A percentile compares a stretch with the other conserved stretches of the same genome.
Conservation (phyloP, 2,888 invertebrate species). For the Desoria tigrina region DNA sequence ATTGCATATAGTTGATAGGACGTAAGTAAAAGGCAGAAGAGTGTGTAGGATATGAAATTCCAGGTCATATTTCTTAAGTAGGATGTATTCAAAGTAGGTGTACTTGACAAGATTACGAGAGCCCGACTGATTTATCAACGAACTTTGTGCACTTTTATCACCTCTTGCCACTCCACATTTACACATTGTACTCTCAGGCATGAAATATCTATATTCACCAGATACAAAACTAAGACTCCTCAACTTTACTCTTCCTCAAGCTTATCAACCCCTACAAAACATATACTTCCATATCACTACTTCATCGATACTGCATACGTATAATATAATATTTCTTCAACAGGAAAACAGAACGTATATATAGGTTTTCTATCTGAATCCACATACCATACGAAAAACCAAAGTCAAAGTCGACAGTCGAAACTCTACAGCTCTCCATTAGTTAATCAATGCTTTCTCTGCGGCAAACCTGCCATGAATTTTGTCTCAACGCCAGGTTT, state of each 20-base stretch:
- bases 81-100: slow-evolving; percentile 49
- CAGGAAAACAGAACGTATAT: no score
- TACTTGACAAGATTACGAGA: slow-evolving; percentile 51
- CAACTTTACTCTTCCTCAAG: no score
- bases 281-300: not conserved
- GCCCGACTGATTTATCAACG: slow-evolving; percentile 48
- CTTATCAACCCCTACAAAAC: slow-evolving; percentile 14
- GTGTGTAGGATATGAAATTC: slow-evolving; percentile 22
- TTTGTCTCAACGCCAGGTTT: no score
- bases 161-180: slow-evolving; percentile 40
- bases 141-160: slow-evolving; percentile 49
- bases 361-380: no score
- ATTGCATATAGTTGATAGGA: slow-evolving; percentile 8
- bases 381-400: no score
- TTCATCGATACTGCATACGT: not conserved
- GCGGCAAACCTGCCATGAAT: not conserved
- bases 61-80: slow-evolving; percentile 39
- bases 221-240: no score
- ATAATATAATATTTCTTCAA: no score
- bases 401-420: no score
- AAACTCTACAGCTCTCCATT: not conserved
- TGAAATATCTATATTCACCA: slow-evolving; percentile 20
- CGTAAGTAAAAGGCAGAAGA: slow-evolving; percentile 1
- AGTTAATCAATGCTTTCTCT: slow-evolving; percentile 11
- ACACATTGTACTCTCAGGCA: slow-evolving; percentile 29